phyloP scores from a whole-genome alignment of 2,113 vertebrate species.

The Hippocampus zosterae region DNA sequence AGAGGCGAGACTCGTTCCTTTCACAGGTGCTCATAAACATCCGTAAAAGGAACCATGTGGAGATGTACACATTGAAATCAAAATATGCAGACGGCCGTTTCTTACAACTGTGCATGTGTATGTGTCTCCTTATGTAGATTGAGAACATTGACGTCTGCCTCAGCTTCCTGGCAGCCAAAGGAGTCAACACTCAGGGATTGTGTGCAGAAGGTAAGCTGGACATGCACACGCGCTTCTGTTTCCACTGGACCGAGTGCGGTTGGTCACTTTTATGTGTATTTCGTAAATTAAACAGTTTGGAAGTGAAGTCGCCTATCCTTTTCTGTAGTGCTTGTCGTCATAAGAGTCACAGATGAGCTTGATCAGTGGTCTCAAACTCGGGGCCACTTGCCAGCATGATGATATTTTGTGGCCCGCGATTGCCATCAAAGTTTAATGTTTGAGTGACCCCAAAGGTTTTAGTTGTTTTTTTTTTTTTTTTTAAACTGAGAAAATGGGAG shows the following conservation, averaged over 20 bases:
- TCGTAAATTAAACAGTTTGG: neutral
- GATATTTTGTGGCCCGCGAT: no score
- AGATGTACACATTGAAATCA: conserved; percentile 29
- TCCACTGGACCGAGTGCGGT: neutral
- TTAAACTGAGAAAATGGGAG: no score
- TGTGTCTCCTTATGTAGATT: conserved; percentile 75
- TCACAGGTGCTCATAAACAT: neutral
- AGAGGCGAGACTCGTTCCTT: neutral
- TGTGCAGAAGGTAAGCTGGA: conserved; percentile 90
- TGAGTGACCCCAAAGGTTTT: no score
- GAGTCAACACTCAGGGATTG: conserved; percentile 97
- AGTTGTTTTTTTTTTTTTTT: no score
- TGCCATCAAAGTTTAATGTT: no score
- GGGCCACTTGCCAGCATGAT: no score
- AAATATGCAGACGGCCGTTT: conserved; percentile 26
- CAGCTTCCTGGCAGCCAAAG: conserved; percentile 97
- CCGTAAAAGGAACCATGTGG: neutral
- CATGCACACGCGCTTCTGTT: neutral
- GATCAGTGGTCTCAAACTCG: no score
- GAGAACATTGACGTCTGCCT: conserved; percentile 98
- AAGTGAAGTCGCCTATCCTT: neutral
- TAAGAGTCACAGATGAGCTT: no score
- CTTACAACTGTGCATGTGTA: conserved; percentile 15
- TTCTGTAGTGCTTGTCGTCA: no score
- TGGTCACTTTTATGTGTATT: neutral